A percentile compares a stretch with the other conserved stretches of the same genome.
phyloP scores from a whole-genome alignment of 2,888 invertebrate genomes.

The Lutraria lutraria region DNA sequence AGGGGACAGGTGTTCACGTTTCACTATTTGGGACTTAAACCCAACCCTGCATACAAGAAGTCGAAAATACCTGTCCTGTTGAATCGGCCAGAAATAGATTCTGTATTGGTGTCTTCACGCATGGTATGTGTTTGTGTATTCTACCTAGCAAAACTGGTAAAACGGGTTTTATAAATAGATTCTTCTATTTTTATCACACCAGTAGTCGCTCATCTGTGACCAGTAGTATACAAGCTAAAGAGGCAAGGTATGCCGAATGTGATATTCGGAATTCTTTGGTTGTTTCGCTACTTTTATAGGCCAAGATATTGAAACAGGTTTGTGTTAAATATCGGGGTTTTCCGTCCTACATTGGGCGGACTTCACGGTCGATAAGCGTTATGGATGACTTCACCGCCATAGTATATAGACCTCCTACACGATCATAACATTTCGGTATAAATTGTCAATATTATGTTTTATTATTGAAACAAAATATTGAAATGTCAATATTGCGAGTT shows the following conservation, averaged over 20 bases:
- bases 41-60: slow-evolving; percentile 62
- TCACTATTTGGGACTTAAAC: slow-evolving; percentile 45
- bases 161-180: slow-evolving; percentile 70
- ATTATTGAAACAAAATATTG: no score
- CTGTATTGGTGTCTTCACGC: slow-evolving; percentile 46
- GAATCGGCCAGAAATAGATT: slow-evolving; percentile 55
- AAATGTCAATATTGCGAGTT: no score
- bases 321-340: background rate
- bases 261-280: slow-evolving; percentile 24
- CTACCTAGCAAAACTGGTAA: slow-evolving; percentile 74
- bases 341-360: background rate
- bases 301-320: slow-evolving; percentile 25
- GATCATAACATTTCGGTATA: background rate
- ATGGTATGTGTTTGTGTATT: slow-evolving; percentile 52
- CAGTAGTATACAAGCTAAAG: background rate
- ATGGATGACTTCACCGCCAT: slow-evolving; percentile 28
- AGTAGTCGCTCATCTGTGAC: slow-evolving; percentile 52
- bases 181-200: slow-evolving; percentile 38
- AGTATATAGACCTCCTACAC: background rate
- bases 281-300: background rate
- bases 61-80: slow-evolving; percentile 69
- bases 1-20: slow-evolving; percentile 41
- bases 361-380: background rate
- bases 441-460: no score
- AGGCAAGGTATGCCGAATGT: background rate